A percentile compares a stretch with the other conserved stretches of the same genome.
Conservation (phyloP, 2,888 invertebrate species). For the Stramonita haemastoma region DNA sequence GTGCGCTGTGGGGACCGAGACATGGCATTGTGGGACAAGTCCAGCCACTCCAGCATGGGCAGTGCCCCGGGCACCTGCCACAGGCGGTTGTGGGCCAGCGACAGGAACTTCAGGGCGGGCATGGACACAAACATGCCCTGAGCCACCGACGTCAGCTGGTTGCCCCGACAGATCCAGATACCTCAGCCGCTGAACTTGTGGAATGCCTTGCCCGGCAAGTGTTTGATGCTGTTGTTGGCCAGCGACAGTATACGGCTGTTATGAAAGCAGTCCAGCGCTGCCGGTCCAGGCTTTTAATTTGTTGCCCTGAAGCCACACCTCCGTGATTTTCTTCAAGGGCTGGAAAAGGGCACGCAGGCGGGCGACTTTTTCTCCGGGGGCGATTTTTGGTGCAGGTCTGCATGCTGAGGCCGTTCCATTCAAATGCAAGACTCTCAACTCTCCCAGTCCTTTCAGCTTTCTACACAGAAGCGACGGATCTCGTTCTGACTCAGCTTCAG, state of each 20-base stretch:
- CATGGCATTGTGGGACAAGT: slow-evolving; percentile 55
- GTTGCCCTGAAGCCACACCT: slow-evolving; percentile 42
- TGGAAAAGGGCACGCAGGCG: not conserved
- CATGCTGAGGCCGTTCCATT: slow-evolving; percentile 34
- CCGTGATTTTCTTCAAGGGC: slow-evolving; percentile 30
- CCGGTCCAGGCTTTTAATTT: slow-evolving; percentile 31
- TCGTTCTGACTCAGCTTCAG: slow-evolving; percentile 41
- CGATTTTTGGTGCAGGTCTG: not conserved
- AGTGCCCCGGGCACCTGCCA: slow-evolving; percentile 46
- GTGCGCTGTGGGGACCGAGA: slow-evolving; percentile 46
- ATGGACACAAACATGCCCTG: slow-evolving; percentile 44
- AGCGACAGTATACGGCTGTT: slow-evolving; percentile 42
- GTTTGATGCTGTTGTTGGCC: slow-evolving; percentile 45
- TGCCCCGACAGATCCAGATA: slow-evolving; percentile 53
- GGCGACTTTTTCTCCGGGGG: not conserved
- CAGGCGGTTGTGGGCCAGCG: slow-evolving; percentile 52
- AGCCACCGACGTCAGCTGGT: slow-evolving; percentile 47
- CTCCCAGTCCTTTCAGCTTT: slow-evolving; percentile 12
- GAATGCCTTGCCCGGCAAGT: slow-evolving; percentile 42
- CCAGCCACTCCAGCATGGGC: slow-evolving; percentile 56
- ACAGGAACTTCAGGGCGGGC: slow-evolving; percentile 49
- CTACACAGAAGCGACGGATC: slow-evolving; percentile 35
- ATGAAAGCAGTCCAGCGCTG: slow-evolving; percentile 27
- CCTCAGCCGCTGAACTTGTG: slow-evolving; percentile 36
- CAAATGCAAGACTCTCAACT: slow-evolving; percentile 38